phyloP scores from a whole-genome alignment of 1,140 invertebrate species.

The Sinonovacula constricta region DNA sequence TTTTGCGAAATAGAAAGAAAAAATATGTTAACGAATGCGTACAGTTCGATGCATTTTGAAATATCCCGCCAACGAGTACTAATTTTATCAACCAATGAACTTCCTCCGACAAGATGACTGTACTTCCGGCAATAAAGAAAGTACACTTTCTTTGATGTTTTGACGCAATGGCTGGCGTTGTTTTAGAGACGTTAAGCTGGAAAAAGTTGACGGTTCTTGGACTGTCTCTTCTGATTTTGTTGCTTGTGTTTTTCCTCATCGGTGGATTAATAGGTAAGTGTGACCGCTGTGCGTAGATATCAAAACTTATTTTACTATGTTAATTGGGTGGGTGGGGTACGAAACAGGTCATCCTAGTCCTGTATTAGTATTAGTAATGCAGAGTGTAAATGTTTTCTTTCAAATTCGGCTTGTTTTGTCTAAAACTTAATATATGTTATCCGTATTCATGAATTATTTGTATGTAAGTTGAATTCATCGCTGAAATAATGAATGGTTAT shows the following conservation, averaged over 20 bases:
- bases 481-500: no score
- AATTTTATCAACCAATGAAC: no score
- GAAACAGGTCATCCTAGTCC: not conserved
- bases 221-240: slow-evolving; percentile 84
- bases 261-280: slow-evolving; percentile 87
- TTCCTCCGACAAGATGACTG: not conserved
- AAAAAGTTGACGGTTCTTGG: slow-evolving; percentile 92
- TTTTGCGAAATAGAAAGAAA: no score
- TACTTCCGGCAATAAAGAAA: slow-evolving; percentile 19
- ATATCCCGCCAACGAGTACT: no score
- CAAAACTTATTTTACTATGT: not conserved
- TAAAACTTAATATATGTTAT: no score
- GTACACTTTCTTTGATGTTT: slow-evolving; percentile 5
- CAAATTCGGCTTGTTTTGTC: no score
- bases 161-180: slow-evolving; percentile 87
- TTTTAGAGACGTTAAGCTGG: slow-evolving; percentile 96
- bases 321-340: slow-evolving; percentile 19
- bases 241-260: slow-evolving; percentile 93
- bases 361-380: no score
- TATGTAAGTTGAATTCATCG: no score
- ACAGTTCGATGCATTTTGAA: no score
- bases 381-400: no score
- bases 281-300: not conserved
- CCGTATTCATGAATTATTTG: no score
- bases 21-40: no score